Evolutionary conservation across 2,888 invertebrate species (phyloP), one percentile per base, ranked within the genome.

Genomic region (Tachina lurida): DNA sequence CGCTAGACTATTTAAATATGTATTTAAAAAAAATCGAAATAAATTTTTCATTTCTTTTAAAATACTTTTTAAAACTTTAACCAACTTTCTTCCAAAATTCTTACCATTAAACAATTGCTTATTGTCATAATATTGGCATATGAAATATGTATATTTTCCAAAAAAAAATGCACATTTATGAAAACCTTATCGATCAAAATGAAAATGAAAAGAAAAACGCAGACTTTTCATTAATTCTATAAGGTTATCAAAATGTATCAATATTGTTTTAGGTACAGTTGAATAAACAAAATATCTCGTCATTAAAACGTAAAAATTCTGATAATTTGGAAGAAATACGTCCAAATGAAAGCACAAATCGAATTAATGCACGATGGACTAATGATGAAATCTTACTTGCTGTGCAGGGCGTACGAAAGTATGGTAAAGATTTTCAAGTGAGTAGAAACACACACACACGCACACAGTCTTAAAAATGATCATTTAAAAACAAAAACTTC

Each of bases 341-440:
- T 90, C 94, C 94, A 58, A 94, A 94, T 54, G 95, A 96, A 89
- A 94, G 95, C 10, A 94, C 94, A 15, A 94, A 94, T 89, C 96
- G 97, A 89, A 95, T 97, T 73, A 97, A 97, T 92, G 95, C 97
- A 8, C 95, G 97, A 58, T 99, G 99, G 99, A 97, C 97, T 45
- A 96, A 97, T 89, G 98, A 98, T 88, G 99, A 99, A 93, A 93
- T 97, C 31, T 94, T 98, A 43, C 94, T 99, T 90, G 98, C 98
- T 19, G 97, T 98, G 49, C 97, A 98, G 90, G 98, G 98, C 90
- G 95, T 96, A 82, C 94, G 96, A 87, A 96, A 96, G 93, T 96
- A 96, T 90, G 97, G 97, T 92, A 96, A 96, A 94, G 95, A 97
- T 92, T 97, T 96, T 92, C 95, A 96, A 90, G 96, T 96, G 70